Conservation (phyloP, 2,888 invertebrate genomes). For the Chorisops tibialis region DNA sequence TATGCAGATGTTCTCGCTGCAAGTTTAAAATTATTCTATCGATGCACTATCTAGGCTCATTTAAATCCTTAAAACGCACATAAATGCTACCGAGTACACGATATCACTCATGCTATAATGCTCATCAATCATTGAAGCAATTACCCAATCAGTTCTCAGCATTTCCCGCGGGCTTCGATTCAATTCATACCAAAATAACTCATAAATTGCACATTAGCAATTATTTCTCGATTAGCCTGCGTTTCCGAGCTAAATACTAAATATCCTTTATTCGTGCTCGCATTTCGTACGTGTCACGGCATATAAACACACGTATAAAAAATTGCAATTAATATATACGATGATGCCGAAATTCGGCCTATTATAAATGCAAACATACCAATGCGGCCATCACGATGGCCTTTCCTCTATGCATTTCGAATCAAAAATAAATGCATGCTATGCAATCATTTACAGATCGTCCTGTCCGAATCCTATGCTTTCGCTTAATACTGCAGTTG, state of each 20-base stretch:
- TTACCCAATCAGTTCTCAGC: neutral
- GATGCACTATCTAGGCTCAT: no score
- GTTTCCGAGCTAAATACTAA: neutral
- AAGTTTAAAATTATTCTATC: no score
- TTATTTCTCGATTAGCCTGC: constrained; percentile 10
- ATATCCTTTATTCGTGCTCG: no score
- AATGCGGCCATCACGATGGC: neutral
- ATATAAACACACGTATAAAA: constrained; percentile 19
- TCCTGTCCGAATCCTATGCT: neutral
- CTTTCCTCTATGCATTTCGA: neutral
- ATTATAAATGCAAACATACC: constrained; percentile 20
- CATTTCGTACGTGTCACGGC: constrained; percentile 11
- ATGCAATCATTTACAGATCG: constrained; percentile 4
- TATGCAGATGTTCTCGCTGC: no score
- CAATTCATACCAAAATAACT: constrained; percentile 20
- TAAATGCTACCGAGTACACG: no score
- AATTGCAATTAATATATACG: constrained; percentile 21
- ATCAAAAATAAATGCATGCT: constrained; percentile 14
- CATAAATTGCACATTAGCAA: constrained; percentile 23
- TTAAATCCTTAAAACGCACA: no score
- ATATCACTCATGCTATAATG: neutral
- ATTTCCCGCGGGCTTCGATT: constrained; percentile 23
- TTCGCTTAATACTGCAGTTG: neutral
- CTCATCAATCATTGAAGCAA: constrained; percentile 6
- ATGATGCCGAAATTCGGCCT: constrained; percentile 3